Base-by-base conservation (phyloP, 1,140 invertebrate species). In the Triops longicaudatus region DNA sequence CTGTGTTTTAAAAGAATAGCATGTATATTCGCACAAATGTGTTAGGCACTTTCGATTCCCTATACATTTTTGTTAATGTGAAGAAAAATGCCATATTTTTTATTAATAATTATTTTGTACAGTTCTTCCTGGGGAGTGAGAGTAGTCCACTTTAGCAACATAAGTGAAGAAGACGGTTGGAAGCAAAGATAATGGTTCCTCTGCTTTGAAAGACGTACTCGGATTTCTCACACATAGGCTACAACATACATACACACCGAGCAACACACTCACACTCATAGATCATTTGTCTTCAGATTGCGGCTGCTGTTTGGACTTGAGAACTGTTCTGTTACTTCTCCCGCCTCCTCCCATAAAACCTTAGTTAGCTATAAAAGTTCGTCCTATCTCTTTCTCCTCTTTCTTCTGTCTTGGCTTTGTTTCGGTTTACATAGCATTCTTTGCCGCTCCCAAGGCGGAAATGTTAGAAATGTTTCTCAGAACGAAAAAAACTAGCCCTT, bases 131-230 rank as follows among this genome's bases (percentile, higher is more conserved):
- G n/a, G n/a, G 31, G 31, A 4, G 31, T 37, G 31, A 4, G 31
- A 4, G 31, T 37, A 37, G 31, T 4, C 7, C 31, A 37, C 31
- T 37, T 7, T 7, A 7, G 31, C 7, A 37, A 37, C 31, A 7
- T 37, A 37, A 37, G 31, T 4, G 31, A 37, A 37, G 31, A 37
- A 37, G 31, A 37, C 2, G 31, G 2, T 22, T 63, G 6, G 50
- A 14, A 17, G 50, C 14, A 63, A 63, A 63, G 50, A 14, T 63
- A 63, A 63, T 63, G 50, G 50, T 6, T 14, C 50, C 50, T 9
- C 22, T 22, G 50, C 50, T 63, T 63, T 63, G 50, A 63, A 63
- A 63, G 50, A 63, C 50, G 50, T 63, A 14, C 50, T 63, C 50
- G 10, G 50, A 63, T 63, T 63, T 63, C 50, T 63, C 50, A 63